These are phyloP conservation scores for Agonum fuliginosum DNA, from an alignment of 2,888 invertebrate species.

Conservation along the genomic window DNA sequence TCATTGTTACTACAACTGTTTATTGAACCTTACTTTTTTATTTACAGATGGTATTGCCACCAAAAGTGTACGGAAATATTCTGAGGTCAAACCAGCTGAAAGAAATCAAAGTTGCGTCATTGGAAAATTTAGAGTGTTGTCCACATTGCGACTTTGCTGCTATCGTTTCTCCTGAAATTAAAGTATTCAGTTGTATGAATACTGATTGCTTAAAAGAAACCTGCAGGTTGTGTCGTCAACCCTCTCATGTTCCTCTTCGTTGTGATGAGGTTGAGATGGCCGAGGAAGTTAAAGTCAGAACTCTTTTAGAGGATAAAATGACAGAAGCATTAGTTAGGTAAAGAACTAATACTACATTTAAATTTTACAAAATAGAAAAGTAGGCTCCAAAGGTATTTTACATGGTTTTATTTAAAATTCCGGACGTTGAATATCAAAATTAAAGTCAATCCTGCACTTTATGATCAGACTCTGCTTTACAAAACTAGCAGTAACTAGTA, in stretches of 20 bases:
- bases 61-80: constrained; percentile 72
- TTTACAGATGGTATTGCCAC: constrained; percentile 66
- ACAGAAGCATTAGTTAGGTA: constrained; percentile 73
- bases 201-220: constrained; percentile 76
- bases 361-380: too few species aligned
- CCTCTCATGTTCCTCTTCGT: constrained; percentile 74
- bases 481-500: too few species aligned
- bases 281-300: constrained; percentile 70
- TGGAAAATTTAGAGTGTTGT: constrained; percentile 75
- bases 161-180: constrained; percentile 71
- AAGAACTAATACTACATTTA: too few species aligned
- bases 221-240: constrained; percentile 74
- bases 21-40: too few species aligned
- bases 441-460: too few species aligned
- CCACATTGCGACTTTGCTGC: constrained; percentile 77
- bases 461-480: too few species aligned
- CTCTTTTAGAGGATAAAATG: constrained; percentile 76
- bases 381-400: too few species aligned
- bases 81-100: constrained; percentile 73
- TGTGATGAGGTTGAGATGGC: constrained; percentile 74
- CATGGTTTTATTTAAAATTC: too few species aligned
- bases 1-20: too few species aligned
- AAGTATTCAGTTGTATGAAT: constrained; percentile 75
- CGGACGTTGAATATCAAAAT: too few species aligned
- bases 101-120: constrained; percentile 74